Evolutionary conservation across 2,113 vertebrate genomes (phyloP), one percentile per base, ranked within the genome.

Genomic region (Lophochroa leadbeateri): DNA sequence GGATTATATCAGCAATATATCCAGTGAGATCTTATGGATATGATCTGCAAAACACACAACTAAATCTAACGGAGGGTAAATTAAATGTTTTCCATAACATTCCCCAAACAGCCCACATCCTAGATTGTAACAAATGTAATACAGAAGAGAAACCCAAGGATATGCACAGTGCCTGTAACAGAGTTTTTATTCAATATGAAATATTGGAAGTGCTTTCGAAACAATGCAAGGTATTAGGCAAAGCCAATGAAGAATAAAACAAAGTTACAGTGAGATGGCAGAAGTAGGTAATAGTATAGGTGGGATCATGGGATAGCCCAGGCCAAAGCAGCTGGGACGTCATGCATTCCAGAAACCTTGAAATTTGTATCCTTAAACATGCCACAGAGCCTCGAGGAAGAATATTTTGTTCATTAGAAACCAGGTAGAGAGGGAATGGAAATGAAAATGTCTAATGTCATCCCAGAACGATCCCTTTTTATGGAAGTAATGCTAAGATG

Each of bases 31-130:
- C 29, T 41, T 27, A 81, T 65, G 41, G 28, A 43, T 94, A 25
- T 35, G 39, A 52, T 58, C 21, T 86, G 75, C 27, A 93, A 87
- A 89, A 70, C 20, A 88, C 50, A 83, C 23, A 70, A 76, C 23
- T 91, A 44, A 96, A 92, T 92, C 27, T 23, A 74, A 95, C 82
- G 84, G 58, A 91, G 20, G 7, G 13, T 44, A 81, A 96, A 96
- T 80, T 53, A 94, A 90, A 68, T 76, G 46, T 29, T 92, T 94
- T 58, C 71, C 58, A 84, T 91, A 96, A 88, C 46, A 43, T 68
- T 94, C 29, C 41, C 37, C 3, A 55, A 63, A 81, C 33, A 94
- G 14, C 5, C 29, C 1, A 1, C 41, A 91, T 88, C 70, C 82
- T 92, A 53, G 37, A 57, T 96, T 61, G 21, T 35, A 86, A 75